Evolutionary conservation across 2,113 vertebrate species (phyloP), one percentile per base, ranked within the genome.

Genomic region (Callocephalon fimbriatum): DNA sequence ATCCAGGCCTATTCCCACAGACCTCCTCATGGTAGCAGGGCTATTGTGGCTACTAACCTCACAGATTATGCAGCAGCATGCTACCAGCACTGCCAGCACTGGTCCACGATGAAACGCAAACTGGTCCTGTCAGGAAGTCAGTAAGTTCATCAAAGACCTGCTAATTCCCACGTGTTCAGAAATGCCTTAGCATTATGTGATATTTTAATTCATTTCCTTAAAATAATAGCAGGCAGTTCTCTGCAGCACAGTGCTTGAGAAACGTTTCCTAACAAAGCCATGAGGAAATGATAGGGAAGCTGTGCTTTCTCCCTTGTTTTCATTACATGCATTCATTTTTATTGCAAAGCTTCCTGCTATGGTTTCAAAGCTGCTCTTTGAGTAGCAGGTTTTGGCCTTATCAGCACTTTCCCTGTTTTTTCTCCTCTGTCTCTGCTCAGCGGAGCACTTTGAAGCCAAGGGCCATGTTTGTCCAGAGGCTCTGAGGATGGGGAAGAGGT

Each of bases 291-390:
- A 26, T 2, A 61, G 10, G 67, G 59, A 79, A 90, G 61, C 44
- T 1, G 13, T 59, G 38, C 17, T 85, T 56, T 79, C 26, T 75
- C 62, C 38, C 56, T 81, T 63, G 58, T 65, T 97, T 90, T 73
- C 74, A 66, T 66, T 42, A 38, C 1, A 1, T 45, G 32, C 13
- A 9, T 91, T 76, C 22, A 12, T 53, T 72, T 87, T 72, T 45
- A 13, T 25, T 70, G 50, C 61, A 90, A 61, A 86, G 82, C n/a
- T 61, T 90, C 67, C 90, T 88, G 58, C 26, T 79, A 10, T 7
- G 48, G 18, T 92, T 86, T 88, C 58, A 79, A 44, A 83, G 48
- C 42, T 54, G 22, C 20, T 50, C 44, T 76, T 25, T 22, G 12
- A 87, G 32, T 4, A 42, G 17, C 61, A 70, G 37, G 0, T 73